phyloP scores from a whole-genome alignment of 2,113 vertebrate genomes.

The Chascanopsetta lugubris region DNA sequence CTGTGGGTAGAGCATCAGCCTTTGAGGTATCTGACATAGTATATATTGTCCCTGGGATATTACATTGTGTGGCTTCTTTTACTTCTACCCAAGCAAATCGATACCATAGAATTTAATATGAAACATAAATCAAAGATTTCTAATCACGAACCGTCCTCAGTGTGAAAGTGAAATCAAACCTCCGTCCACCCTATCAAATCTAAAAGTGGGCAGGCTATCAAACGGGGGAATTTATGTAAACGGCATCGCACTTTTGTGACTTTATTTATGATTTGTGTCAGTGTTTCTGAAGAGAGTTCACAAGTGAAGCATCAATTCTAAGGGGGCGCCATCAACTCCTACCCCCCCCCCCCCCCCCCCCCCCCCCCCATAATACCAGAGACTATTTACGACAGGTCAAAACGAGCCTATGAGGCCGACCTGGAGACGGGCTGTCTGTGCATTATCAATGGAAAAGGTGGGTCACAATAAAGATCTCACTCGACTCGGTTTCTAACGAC shows the following conservation, averaged over 20 bases:
- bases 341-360: too few species aligned
- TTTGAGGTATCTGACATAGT: too few species aligned
- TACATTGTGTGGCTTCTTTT: not conserved
- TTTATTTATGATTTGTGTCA: not conserved
- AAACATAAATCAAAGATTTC: not conserved
- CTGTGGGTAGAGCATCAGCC: too few species aligned
- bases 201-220: not conserved
- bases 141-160: not conserved
- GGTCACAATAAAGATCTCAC: not conserved
- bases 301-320: not conserved
- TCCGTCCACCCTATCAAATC: not conserved
- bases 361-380: too few species aligned
- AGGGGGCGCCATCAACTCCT: not conserved
- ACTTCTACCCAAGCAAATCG: not conserved
- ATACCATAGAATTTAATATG: not conserved
- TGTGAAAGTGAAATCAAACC: not conserved
- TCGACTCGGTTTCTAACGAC: not conserved
- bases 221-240: not conserved
- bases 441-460: not conserved
- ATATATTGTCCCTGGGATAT: not conserved
- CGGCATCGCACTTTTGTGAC: not conserved
- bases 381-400: not conserved
- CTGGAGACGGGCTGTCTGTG: not conserved
- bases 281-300: not conserved
- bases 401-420: not conserved